These are phyloP conservation scores for Drosophila antonietae DNA, from an alignment of 2,888 invertebrate genomes.

Conservation along the genomic window DNA sequence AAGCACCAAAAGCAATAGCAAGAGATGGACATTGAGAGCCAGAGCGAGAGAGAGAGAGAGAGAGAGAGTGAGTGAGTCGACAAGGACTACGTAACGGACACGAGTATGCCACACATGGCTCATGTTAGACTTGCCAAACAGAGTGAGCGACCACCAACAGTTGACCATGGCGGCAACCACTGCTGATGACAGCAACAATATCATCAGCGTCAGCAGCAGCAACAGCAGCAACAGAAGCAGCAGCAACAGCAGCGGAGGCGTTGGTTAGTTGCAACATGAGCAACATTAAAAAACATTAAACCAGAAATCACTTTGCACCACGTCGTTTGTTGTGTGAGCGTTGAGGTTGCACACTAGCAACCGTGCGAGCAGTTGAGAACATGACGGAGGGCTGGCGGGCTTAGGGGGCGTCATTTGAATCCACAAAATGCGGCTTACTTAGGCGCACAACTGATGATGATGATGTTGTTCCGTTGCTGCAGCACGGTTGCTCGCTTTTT, in stretches of 20 bases:
- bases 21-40: not conserved
- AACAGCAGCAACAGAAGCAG: conserved; percentile 33
- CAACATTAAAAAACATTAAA: conserved; percentile 81
- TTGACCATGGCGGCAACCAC: conserved; percentile 73
- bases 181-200: conserved; percentile 80
- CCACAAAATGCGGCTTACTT: conserved; percentile 81
- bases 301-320: conserved; percentile 81
- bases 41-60: not conserved
- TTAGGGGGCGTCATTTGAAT: conserved; percentile 59
- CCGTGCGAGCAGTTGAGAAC: conserved; percentile 4
- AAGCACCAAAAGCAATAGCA: conserved; percentile 23
- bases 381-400: not conserved
- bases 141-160: conserved; percentile 54
- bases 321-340: conserved; percentile 71
- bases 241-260: conserved; percentile 21
- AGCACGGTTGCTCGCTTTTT: conserved; percentile 1
- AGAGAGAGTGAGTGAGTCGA: not conserved
- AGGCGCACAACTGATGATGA: conserved; percentile 74
- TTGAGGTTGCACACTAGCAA: conserved; percentile 29
- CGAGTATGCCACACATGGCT: conserved; percentile 57
- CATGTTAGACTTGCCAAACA: conserved; percentile 70
- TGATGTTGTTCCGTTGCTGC: conserved; percentile 34
- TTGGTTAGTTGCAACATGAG: conserved; percentile 73
- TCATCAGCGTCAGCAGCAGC: conserved; percentile 65
- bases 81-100: conserved; percentile 48